Conservation (phyloP, 2,888 invertebrate species). For the Coelogynopora nodosa region DNA sequence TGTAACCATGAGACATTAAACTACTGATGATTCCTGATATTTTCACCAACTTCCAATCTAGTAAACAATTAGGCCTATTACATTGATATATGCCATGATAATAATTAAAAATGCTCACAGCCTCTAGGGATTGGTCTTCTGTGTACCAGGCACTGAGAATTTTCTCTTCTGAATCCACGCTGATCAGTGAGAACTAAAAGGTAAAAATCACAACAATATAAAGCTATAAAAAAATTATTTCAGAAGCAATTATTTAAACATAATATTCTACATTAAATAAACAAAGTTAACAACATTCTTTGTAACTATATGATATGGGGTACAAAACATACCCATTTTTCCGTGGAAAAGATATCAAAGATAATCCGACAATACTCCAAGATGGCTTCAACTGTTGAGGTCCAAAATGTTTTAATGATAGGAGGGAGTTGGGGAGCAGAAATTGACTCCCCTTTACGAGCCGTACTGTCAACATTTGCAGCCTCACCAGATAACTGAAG, state of each 20-base stretch:
- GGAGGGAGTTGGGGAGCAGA: not conserved
- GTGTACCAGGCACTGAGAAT: slow-evolving; percentile 43
- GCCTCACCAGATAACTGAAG: not conserved
- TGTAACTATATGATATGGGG: no score
- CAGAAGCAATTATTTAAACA: no score
- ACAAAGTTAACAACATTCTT: no score
- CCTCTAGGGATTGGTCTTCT: slow-evolving; percentile 39
- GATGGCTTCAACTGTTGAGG: slow-evolving; percentile 35
- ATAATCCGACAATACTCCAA: slow-evolving; percentile 91
- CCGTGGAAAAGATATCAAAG: slow-evolving; percentile 90
- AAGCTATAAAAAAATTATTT: not conserved
- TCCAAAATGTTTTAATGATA: slow-evolving; percentile 39
- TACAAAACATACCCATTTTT: slow-evolving; percentile 73
- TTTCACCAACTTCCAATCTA: no score
- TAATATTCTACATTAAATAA: no score
- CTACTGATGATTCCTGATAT: no score
- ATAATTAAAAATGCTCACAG: no score
- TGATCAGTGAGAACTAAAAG: slow-evolving; percentile 38
- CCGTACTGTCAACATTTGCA: not conserved
- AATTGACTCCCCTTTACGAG: not conserved
- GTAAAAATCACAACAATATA: not conserved
- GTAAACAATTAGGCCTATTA: no score
- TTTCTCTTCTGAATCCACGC: slow-evolving; percentile 39
- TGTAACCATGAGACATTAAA: no score
- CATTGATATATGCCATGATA: no score